Percentiles rank a stretch among this genome's conserved stretches.
These are phyloP conservation scores for Conops quadrifasciatus DNA, from an alignment of 2,888 invertebrate genomes.

Conservation along the genomic window DNA sequence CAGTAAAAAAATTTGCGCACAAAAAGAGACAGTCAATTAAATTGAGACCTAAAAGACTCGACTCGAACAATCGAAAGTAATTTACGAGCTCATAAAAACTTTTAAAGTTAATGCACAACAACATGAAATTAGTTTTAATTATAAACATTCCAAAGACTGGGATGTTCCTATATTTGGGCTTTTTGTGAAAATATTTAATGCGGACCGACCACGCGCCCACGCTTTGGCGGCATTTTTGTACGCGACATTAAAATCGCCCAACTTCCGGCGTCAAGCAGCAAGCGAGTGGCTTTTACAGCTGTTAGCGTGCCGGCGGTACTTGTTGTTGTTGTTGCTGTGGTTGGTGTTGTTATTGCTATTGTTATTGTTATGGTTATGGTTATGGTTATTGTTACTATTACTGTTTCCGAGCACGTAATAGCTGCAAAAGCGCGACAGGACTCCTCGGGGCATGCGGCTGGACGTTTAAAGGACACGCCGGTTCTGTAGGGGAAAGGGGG, in stretches of 20 bases:
- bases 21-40: not conserved
- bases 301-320: not conserved
- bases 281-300: no score
- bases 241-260: not conserved
- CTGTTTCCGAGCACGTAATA: not conserved
- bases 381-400: not conserved
- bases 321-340: not conserved
- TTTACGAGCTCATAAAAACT: no score
- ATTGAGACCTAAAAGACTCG: not conserved
- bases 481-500: not conserved
- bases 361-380: not conserved
- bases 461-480: no score
- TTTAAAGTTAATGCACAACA: not conserved
- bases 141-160: not conserved
- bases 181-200: not conserved
- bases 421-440: not conserved
- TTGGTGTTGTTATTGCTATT: not conserved
- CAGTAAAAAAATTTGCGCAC: no score
- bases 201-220: not conserved
- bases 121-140: not conserved
- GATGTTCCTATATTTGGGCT: not conserved
- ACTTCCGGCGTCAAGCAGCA: no score
- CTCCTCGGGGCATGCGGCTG: slow-evolving; percentile 1
- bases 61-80: not conserved
- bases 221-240: not conserved